Conservation (phyloP, 2,113 vertebrate genomes). For the Tautogolabrus adspersus region DNA sequence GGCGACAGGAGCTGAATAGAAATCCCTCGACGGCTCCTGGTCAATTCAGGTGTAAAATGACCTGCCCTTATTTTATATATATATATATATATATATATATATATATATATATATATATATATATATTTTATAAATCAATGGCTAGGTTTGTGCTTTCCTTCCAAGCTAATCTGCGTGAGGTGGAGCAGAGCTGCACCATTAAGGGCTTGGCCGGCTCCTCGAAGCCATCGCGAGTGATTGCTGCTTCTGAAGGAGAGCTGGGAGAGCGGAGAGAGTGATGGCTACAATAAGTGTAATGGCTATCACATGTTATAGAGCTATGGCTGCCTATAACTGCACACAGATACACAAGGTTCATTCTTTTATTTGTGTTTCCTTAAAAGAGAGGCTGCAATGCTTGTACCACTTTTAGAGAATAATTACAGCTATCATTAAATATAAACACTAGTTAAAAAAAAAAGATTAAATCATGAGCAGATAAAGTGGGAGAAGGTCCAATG, state of each 20-base stretch:
- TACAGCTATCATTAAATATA: constrained; percentile 12
- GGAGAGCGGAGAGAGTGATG: constrained; percentile 75
- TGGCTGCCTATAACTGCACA: constrained; percentile 80
- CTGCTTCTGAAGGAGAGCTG: constrained; percentile 86
- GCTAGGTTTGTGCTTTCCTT: constrained; percentile 84
- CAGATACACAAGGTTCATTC: constrained; percentile 77
- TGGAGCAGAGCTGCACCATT: constrained; percentile 86
- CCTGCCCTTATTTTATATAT: constrained; percentile 80
- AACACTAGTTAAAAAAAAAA: neutral
- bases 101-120: too few relatives aligned
- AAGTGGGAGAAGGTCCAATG: neutral
- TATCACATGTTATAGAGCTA: constrained; percentile 87
- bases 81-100: too few relatives aligned
- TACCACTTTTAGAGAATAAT: constrained; percentile 13
- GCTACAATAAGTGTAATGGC: constrained; percentile 88
- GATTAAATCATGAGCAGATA: constrained; percentile 7
- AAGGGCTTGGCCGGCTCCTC: constrained; percentile 83
- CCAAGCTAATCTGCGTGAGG: constrained; percentile 90
- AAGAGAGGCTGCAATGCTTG: constrained; percentile 47
- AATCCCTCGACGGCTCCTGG: constrained; percentile 81
- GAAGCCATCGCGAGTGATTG: constrained; percentile 86
- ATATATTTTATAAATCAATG: constrained; percentile 65
- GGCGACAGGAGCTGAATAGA: constrained; percentile 72
- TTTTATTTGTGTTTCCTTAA: constrained; percentile 32
- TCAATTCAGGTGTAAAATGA: constrained; percentile 89